phyloP scores from a whole-genome alignment of 2,888 invertebrate genomes.

The Pachliopta kotzebuea region DNA sequence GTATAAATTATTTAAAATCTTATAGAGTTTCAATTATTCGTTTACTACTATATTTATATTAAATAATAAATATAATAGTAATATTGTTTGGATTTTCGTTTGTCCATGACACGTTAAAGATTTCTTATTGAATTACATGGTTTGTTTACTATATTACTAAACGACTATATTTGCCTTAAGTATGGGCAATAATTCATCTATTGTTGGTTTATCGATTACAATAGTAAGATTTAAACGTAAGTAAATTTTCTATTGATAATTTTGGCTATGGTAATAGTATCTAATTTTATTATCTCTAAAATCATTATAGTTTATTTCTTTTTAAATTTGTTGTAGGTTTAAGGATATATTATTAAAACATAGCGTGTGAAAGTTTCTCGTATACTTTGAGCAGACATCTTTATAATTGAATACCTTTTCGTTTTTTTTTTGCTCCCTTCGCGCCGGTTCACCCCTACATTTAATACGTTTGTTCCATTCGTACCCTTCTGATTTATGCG shows the following conservation, averaged over 20 bases:
- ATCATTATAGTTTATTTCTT: neutral
- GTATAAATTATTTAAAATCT: neutral
- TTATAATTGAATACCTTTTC: slow-evolving; percentile 42
- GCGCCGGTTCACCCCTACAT: slow-evolving; percentile 49
- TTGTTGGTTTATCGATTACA: slow-evolving; percentile 10
- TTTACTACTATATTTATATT: neutral
- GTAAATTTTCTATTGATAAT: neutral
- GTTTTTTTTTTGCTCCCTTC: slow-evolving; percentile 59
- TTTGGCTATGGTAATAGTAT: neutral
- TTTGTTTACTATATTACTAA: slow-evolving; percentile 16
- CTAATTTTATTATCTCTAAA: neutral
- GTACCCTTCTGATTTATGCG: slow-evolving; percentile 68
- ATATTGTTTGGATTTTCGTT: slow-evolving; percentile 8
- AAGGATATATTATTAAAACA: neutral
- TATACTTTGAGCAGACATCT: slow-evolving; percentile 31
- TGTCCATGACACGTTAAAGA: slow-evolving; percentile 18
- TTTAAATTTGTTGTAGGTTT: neutral
- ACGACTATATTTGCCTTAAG: slow-evolving; percentile 9
- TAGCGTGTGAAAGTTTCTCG: slow-evolving; percentile 25
- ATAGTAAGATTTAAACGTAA: neutral
- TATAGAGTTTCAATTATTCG: neutral
- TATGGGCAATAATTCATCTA: slow-evolving; percentile 15
- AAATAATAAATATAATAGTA: neutral
- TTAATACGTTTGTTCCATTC: slow-evolving; percentile 51
- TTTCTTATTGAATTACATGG: slow-evolving; percentile 8